Base-by-base conservation (phyloP, 2,797 vertebrate genomes). In the Arremon aurantiirostris region DNA sequence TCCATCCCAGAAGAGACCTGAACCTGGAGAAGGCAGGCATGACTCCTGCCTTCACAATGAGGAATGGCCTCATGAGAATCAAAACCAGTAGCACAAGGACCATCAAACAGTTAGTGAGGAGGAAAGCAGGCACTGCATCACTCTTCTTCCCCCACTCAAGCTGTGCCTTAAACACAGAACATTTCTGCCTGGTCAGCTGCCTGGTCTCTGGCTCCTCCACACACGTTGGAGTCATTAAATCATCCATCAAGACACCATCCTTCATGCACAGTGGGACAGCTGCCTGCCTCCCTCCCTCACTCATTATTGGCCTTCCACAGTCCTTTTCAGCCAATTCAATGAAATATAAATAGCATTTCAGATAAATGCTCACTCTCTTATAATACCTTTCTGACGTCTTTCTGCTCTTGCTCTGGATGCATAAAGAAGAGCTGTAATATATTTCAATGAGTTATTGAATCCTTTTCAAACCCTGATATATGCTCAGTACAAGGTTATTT, bases 281-380 rank as follows among this genome's bases (percentile, higher is more conserved):
- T 94, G 84, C 21, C 83, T 82, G 77, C 11, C 52, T 95, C 56
- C 11, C 52, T 95, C 56, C 47, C 22, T 77, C 9, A 8, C 92
- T 94, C 77, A 53, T 96, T 96, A 93, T 35, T 95, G 41, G 84
- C 76, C 80, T 94, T 94, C 76, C 34, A 47, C 1, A 4, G 47
- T 72, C 76, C 88, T 89, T 96, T 95, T 92, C 93, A 93, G 71
- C 55, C 69, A 41, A 82, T 93, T 95, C 93, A 94, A 91, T 95
- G 77, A 90, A 91, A 94, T 91, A 97, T 84, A 95, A 97, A 97
- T 82, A 91, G 82, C 50, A 46, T 88, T 83, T 91, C 79, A 69
- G 91, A 95, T 64, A 93, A 93, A 92, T 6, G 55, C 78, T 86
- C 86, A 30, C 42, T 52, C 52, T 88, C 52, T 82, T 81, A 55